Evolutionary conservation across 2,113 vertebrate species (phyloP).

Genomic region (Rhinichthys klamathensis): DNA sequence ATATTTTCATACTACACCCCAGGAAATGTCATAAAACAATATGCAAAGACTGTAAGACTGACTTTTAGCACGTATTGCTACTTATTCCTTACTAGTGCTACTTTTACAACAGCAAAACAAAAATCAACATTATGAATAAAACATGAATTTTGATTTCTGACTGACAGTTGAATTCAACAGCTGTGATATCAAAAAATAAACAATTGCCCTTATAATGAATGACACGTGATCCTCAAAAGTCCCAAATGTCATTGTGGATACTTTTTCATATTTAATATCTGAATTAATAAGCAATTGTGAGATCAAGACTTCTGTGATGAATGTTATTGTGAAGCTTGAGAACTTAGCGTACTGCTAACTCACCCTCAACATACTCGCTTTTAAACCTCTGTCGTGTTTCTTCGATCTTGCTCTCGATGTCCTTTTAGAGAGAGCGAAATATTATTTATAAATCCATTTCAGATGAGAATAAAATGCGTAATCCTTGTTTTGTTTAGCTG

Average conservation of each 20-base stretch:
- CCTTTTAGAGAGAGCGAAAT: conserved; percentile 69
- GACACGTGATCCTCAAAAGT: not conserved
- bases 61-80: not conserved
- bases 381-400: conserved; percentile 87
- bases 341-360: conserved; percentile 42
- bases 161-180: not conserved
- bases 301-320: conserved; percentile 20
- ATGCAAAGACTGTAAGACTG: not conserved
- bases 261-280: not conserved
- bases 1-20: not conserved
- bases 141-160: not conserved
- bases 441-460: not conserved
- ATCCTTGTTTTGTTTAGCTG: not conserved
- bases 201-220: not conserved
- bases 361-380: conserved; percentile 86
- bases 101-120: not conserved
- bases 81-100: not conserved
- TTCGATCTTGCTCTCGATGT: conserved; percentile 80
- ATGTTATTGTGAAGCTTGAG: conserved; percentile 13
- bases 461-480: not conserved
- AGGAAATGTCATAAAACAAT: not conserved
- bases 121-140: not conserved
- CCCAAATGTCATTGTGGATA: not conserved
- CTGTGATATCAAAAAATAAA: conserved; percentile 5
- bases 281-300: not conserved